These are phyloP conservation scores for Orthonevra nobilis DNA, from an alignment of 2,888 invertebrate species.

Conservation along the genomic window DNA sequence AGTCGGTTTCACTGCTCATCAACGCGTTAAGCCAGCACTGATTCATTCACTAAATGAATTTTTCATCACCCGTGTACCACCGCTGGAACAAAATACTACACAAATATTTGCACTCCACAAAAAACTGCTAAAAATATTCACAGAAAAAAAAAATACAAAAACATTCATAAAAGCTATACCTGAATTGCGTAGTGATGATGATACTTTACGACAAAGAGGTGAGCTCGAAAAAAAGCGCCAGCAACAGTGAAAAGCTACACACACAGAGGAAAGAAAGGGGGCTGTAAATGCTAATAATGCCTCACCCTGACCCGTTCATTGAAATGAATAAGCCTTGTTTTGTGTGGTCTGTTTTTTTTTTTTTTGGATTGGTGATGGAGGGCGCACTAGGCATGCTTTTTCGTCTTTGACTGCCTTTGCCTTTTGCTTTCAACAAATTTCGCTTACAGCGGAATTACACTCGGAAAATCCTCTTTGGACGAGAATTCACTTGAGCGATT, in stretches of 20 bases:
- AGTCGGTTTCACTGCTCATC: too few species aligned
- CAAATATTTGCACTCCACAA: slow-evolving; percentile 40
- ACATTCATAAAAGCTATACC: slow-evolving; percentile 23
- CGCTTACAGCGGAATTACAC: slow-evolving; percentile 47
- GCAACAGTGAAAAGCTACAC: slow-evolving; percentile 21
- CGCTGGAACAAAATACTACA: slow-evolving; percentile 34
- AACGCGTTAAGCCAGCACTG: slow-evolving; percentile 27
- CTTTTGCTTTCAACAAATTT: slow-evolving; percentile 42
- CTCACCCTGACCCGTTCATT: slow-evolving; percentile 67
- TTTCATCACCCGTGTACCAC: slow-evolving; percentile 37
- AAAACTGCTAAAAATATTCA: not conserved
- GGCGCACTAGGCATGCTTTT: too few species aligned
- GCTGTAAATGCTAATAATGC: slow-evolving; percentile 37
- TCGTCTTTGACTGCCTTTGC: slow-evolving; percentile 56
- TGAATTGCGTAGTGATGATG: slow-evolving; percentile 34
- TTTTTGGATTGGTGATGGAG: too few species aligned
- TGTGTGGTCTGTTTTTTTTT: too few species aligned
- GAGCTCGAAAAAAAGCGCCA: slow-evolving; percentile 43
- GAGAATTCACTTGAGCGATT: slow-evolving; percentile 66
- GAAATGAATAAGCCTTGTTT: slow-evolving; percentile 22
- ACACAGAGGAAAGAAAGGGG: slow-evolving; percentile 7
- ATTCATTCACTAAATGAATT: slow-evolving; percentile 66
- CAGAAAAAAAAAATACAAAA: slow-evolving; percentile 11
- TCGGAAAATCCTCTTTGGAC: slow-evolving; percentile 57
- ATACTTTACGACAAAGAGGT: slow-evolving; percentile 32